Percentiles rank a stretch among this genome's conserved stretches.
phyloP scores from a whole-genome alignment of 2,113 vertebrate genomes.

The Tichodroma muraria region DNA sequence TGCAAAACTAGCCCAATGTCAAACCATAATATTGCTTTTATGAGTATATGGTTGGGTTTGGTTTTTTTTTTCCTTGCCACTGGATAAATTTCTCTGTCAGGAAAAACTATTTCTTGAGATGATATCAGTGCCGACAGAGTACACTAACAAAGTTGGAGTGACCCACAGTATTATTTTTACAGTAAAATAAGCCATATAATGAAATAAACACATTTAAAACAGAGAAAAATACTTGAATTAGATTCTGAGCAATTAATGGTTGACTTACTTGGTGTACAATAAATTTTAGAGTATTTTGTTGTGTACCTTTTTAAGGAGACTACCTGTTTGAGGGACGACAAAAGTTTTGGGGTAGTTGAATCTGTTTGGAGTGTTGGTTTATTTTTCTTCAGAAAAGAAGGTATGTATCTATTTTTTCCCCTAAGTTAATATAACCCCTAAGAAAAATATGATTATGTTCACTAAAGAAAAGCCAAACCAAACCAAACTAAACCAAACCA shows the following conservation, averaged over 20 bases:
- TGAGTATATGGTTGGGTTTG: neutral
- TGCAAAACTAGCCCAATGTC: neutral
- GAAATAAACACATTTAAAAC: neutral
- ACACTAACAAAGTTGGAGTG: neutral
- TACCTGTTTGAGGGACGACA: neutral
- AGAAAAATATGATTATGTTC: neutral
- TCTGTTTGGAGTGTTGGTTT: neutral
- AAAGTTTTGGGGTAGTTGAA: neutral
- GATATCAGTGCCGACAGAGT: neutral
- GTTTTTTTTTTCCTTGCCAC: rapidly evolving
- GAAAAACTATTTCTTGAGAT: neutral
- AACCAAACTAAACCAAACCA: too few relatives aligned
- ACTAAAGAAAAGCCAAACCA: neutral
- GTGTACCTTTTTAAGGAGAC: neutral
- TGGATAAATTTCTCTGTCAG: neutral
- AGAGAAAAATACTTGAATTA: neutral
- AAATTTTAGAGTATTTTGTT: neutral
- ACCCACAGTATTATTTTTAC: too few relatives aligned
- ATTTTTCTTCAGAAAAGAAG: neutral
- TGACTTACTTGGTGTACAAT: neutral
- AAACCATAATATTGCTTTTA: neutral
- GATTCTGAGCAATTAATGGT: neutral
- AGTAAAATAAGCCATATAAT: neutral
- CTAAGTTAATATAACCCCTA: neutral
- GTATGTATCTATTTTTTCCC: neutral